Evolutionary conservation across 2,113 vertebrate species (phyloP).

Genomic region (Turdus rufiventris): DNA sequence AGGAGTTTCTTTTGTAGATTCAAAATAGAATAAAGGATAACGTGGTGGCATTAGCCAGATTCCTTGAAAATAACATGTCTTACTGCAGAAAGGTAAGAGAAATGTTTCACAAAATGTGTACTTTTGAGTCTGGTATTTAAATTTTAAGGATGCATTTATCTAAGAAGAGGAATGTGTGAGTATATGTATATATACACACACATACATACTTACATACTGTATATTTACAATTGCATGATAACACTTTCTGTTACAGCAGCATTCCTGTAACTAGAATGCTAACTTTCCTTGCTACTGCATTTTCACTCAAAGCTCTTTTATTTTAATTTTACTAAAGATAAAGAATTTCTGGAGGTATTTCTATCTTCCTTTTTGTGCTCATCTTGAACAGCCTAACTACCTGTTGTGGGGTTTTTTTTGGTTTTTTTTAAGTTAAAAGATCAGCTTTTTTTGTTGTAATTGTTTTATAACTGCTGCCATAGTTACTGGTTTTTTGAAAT

Average conservation of each 20-base stretch:
- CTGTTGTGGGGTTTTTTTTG: background rate
- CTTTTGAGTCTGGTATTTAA: background rate
- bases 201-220: background rate
- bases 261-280: background rate
- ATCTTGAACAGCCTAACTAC: background rate
- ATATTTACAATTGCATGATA: background rate
- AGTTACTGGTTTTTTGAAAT: background rate
- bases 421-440: background rate
- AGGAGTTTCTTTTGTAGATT: conserved; percentile 67
- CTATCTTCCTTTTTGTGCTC: background rate
- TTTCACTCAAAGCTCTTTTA: background rate
- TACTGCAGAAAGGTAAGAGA: conserved; percentile 76
- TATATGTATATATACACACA: background rate
- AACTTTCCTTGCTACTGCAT: background rate
- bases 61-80: conserved; percentile 74
- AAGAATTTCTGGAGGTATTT: background rate
- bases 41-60: conserved; percentile 61
- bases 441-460: background rate
- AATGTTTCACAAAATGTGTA: background rate
- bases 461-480: background rate
- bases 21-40: conserved; percentile 75
- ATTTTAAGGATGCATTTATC: background rate
- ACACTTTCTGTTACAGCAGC: background rate
- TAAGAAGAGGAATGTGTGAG: background rate
- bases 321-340: background rate